phyloP scores from a whole-genome alignment of 2,797 vertebrate species.

The Characodon lateralis region DNA sequence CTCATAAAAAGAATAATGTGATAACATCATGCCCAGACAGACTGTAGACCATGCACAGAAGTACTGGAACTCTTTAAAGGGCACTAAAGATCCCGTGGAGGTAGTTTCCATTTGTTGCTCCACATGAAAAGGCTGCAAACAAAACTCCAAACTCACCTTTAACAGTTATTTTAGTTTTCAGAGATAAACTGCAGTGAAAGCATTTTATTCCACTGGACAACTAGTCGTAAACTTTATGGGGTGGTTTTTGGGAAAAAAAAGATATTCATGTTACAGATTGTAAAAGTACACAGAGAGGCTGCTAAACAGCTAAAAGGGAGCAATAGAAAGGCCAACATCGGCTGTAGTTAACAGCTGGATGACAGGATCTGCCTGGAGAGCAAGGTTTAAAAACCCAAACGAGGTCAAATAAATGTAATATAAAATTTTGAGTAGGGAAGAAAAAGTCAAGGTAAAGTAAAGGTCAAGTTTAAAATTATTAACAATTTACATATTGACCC shows the following conservation, averaged over 20 bases:
- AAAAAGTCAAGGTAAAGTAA: background rate
- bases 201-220: background rate
- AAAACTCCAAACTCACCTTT: background rate
- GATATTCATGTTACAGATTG: background rate
- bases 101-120: background rate
- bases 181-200: background rate
- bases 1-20: background rate
- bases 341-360: constrained; percentile 33
- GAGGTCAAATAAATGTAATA: background rate
- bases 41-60: background rate
- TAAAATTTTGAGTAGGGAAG: constrained; percentile 1
- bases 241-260: background rate
- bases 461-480: background rate
- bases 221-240: background rate
- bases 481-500: background rate
- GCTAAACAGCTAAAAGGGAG: constrained; percentile 37
- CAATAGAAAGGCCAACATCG: constrained; percentile 11
- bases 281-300: constrained; percentile 18
- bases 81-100: too few species aligned
- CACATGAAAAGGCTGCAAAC: too few species aligned
- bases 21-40: background rate
- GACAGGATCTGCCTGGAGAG: constrained; percentile 46
- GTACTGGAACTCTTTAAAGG: too few species aligned
- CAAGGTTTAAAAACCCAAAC: constrained; percentile 28
- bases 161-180: background rate